Evolutionary conservation across 2,113 vertebrate genomes (phyloP).

Genomic region (Platichthys stellatus): DNA sequence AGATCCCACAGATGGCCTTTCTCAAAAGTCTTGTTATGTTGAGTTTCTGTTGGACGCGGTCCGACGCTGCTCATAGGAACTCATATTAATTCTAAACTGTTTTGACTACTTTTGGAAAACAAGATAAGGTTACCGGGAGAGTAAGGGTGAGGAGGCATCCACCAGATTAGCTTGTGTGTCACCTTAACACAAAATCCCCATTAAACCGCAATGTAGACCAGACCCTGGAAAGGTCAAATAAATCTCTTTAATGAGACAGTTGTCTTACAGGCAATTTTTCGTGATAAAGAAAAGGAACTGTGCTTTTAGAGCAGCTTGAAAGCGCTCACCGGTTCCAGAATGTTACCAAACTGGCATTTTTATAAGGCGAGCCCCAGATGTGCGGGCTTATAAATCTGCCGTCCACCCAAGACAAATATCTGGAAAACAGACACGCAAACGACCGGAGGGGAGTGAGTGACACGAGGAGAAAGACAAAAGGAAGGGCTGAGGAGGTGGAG

Average conservation of each 20-base stretch:
- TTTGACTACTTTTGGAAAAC: slow-evolving; percentile 52
- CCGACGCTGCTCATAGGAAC: slow-evolving; percentile 11
- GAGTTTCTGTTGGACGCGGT: slow-evolving; percentile 17
- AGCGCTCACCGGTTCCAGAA: slow-evolving; percentile 48
- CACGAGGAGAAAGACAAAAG: slow-evolving; percentile 24
- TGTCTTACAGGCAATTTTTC: slow-evolving; percentile 41
- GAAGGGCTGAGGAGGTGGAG: background rate
- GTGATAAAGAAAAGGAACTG: slow-evolving; percentile 36
- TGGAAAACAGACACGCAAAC: slow-evolving; percentile 38
- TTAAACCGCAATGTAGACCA: slow-evolving; percentile 20
- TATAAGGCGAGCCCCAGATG: slow-evolving; percentile 76
- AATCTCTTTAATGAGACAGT: slow-evolving; percentile 60
- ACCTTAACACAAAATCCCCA: slow-evolving; percentile 20
- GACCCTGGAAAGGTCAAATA: slow-evolving; percentile 21
- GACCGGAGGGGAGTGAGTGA: slow-evolving; percentile 30
- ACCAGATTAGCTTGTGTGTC: background rate
- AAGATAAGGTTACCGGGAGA: slow-evolving; percentile 51
- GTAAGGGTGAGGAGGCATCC: slow-evolving; percentile 21
- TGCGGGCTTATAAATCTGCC: slow-evolving; percentile 75
- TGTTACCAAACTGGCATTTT: slow-evolving; percentile 76
- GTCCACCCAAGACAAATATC: slow-evolving; percentile 53
- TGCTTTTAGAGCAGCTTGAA: slow-evolving; percentile 52
- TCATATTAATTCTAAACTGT: slow-evolving; percentile 43
- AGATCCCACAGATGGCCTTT: slow-evolving; percentile 40
- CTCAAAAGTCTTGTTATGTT: slow-evolving; percentile 25